Conservation (phyloP, 2,113 vertebrate species). For the Jacana jacana region DNA sequence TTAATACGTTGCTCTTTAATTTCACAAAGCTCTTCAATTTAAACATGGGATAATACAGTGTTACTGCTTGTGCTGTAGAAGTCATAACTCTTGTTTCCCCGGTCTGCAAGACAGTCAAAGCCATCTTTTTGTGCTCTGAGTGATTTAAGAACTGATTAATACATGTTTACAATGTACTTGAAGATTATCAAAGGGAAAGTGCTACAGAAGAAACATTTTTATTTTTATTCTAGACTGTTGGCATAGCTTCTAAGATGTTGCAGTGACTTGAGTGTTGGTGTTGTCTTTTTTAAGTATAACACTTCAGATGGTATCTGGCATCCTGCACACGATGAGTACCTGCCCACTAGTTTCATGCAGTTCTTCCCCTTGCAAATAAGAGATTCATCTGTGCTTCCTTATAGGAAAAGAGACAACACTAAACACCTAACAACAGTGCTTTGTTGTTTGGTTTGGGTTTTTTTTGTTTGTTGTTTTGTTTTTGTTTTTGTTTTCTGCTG, state of each 20-base stretch:
- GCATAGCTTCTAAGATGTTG: not conserved
- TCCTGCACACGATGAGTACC: not conserved
- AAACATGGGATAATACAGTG: not conserved
- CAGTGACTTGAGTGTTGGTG: not conserved
- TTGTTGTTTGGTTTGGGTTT: not conserved
- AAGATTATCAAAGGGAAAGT: not conserved
- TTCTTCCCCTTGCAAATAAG: not conserved
- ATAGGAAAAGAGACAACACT: not conserved
- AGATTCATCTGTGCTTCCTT: not conserved
- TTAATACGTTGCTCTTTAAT: not conserved
- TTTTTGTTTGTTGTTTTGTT: no score
- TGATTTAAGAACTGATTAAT: conserved; percentile 20
- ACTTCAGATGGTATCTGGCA: not conserved
- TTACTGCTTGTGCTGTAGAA: not conserved
- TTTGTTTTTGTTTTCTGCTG: not conserved
- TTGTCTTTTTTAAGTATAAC: not conserved
- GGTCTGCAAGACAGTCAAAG: not conserved
- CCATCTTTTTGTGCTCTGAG: not conserved
- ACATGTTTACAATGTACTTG: not conserved
- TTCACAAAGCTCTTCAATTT: not conserved
- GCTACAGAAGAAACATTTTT: not conserved
- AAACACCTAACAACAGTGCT: rapidly evolving
- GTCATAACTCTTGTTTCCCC: not conserved
- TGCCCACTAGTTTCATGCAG: not conserved
- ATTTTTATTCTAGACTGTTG: not conserved